Evolutionary conservation across 2,797 vertebrate genomes (phyloP).

Genomic region (Tamandua tetradactyla): DNA sequence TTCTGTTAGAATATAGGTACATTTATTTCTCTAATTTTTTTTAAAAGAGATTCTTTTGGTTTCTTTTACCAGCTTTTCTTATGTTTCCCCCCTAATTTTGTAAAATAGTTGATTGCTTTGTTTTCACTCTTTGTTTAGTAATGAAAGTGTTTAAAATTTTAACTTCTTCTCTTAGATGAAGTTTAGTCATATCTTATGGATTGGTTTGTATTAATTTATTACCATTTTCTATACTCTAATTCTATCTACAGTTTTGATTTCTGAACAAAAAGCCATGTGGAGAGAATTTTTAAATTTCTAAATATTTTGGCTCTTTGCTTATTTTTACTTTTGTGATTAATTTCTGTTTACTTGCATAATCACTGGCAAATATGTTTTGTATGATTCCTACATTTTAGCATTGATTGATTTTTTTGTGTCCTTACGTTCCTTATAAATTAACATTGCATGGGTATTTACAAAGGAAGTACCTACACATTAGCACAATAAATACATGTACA

Average conservation of each 20-base stretch:
- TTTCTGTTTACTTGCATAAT: background rate
- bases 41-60: background rate
- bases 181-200: background rate
- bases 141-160: background rate
- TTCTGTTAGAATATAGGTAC: background rate
- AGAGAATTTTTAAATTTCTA: background rate
- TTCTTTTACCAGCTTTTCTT: background rate
- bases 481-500: background rate
- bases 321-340: background rate
- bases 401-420: background rate
- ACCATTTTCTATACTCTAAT: background rate
- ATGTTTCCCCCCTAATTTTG: background rate
- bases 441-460: background rate
- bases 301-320: background rate
- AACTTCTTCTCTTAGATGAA: background rate
- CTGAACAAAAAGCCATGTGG: background rate
- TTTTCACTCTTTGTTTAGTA: background rate
- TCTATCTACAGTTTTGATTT: background rate
- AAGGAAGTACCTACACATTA: background rate
- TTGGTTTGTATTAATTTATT: background rate
- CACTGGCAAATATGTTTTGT: background rate
- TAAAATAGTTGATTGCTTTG: background rate
- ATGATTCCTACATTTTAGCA: background rate
- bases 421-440: slow-evolving; percentile 9
- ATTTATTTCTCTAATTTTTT: background rate